phyloP scores from a whole-genome alignment of 2,888 invertebrate species.

The Corythucha ciliata region DNA sequence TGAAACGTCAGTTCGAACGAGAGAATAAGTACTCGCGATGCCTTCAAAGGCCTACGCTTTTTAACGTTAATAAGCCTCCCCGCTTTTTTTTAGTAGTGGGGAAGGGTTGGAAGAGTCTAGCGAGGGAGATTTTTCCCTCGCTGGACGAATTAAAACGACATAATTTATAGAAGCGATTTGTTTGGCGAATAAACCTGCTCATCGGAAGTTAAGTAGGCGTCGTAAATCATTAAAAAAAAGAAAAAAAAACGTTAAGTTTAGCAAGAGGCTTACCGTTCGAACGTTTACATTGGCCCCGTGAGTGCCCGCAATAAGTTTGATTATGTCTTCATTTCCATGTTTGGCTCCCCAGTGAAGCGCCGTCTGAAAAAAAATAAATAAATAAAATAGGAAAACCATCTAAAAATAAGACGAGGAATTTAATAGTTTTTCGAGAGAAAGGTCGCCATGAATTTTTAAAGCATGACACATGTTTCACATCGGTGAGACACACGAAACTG shows the following conservation, averaged over 20 bases:
- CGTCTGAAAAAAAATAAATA: conserved; percentile 54
- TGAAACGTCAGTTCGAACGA: too few species aligned
- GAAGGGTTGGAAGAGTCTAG: too few species aligned
- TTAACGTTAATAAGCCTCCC: too few species aligned
- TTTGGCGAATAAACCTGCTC: too few species aligned
- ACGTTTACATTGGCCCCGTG: conserved; percentile 75
- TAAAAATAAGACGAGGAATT: not conserved
- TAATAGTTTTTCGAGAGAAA: not conserved
- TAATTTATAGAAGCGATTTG: too few species aligned
- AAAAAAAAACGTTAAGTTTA: not conserved
- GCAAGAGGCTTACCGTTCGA: conserved; percentile 57
- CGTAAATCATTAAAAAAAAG: too few species aligned
- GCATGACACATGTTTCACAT: conserved; percentile 5
- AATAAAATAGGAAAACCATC: not conserved
- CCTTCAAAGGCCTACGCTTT: too few species aligned
- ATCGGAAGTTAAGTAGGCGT: too few species aligned
- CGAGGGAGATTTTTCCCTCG: too few species aligned
- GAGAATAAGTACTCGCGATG: too few species aligned
- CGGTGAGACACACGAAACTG: conserved; percentile 6
- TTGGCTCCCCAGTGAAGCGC: conserved; percentile 96
- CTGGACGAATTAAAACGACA: too few species aligned
- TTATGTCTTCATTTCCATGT: conserved; percentile 81
- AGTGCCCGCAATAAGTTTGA: conserved; percentile 84
- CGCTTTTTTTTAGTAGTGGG: too few species aligned
- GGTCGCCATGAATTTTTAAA: conserved; percentile 1